Base-by-base conservation (phyloP, 2,113 vertebrate species). In the Rhabdornis inornatus region DNA sequence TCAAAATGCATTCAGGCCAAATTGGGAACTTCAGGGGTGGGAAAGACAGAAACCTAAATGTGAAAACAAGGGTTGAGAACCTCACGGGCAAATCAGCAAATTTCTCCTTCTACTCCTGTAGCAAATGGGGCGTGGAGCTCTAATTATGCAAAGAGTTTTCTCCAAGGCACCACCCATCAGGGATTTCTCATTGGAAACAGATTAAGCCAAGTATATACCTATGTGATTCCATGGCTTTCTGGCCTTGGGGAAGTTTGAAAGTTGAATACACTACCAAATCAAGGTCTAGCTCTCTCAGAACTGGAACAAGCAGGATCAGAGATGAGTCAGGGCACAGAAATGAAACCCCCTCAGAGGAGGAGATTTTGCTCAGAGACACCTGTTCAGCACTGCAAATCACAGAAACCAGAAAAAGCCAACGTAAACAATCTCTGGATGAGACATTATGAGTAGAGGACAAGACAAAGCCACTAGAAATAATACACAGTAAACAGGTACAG, bases 101-200 rank as follows among this genome's bases (percentile, higher is more conserved):
- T 92, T 81, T 96, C 88, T 83, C 76, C 69, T 92, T 95, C 59
- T 8, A 6, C 35, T 90, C 70, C 84, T 79, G 83, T 90, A 87
- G 69, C 84, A 96, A 91, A 87, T 90, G 90, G 96, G 97, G 91
- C 70, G 61, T 91, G 92, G 79, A 94, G 72, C 97, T 98, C 97
- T 98, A 98, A 99, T 98, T 98, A 98, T 98, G 96, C 97, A 96
- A 97, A 96, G 98, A 6, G 27, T 97, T 93, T 96, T 97, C 95
- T 97, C 75, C 89, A 97, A 98, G 98, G 97, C 89, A 64, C 93
- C 88, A 50, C 98, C 98, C 94, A 68, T 97, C 97, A 97, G 97
- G 97, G 96, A 97, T 96, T 98, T 98, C 98, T 98, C 97, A 98
- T 98, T 98, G 98, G 98, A 96, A 97, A 98, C 97, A 37, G 97